Conservation (phyloP, 1,140 invertebrate genomes). For the Ceratosolen fusciceps region DNA sequence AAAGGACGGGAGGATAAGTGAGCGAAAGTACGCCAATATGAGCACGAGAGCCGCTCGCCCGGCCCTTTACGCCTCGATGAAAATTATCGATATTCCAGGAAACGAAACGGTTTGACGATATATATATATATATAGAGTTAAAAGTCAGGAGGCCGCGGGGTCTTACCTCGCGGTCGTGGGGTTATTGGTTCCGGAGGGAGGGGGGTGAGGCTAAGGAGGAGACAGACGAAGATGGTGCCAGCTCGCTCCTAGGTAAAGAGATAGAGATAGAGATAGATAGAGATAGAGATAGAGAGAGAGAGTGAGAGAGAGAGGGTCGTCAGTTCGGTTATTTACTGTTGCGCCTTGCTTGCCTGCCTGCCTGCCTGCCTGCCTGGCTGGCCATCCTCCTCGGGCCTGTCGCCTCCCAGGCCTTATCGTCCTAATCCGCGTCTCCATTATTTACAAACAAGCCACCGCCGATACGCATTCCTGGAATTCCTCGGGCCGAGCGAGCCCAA, state of each 20-base stretch:
- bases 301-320: too few relatives aligned
- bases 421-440: slow-evolving; percentile 20
- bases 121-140: too few relatives aligned
- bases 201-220: too few relatives aligned
- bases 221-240: too few relatives aligned
- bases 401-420: not conserved
- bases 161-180: too few relatives aligned
- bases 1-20: not conserved
- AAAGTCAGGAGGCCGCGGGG: slow-evolving; percentile 33
- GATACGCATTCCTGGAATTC: slow-evolving; percentile 50
- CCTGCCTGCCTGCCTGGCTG: too few relatives aligned
- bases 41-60: not conserved
- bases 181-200: too few relatives aligned
- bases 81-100: slow-evolving; percentile 22
- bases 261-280: not conserved
- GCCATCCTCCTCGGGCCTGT: too few relatives aligned
- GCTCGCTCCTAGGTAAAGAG: too few relatives aligned
- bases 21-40: not conserved
- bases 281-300: too few relatives aligned
- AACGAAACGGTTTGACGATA: slow-evolving; percentile 15
- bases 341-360: too few relatives aligned
- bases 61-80: not conserved
- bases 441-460: slow-evolving; percentile 52
- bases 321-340: slow-evolving; percentile 5
- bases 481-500: slow-evolving; percentile 26